Percentiles rank a stretch among this genome's conserved stretches.
Evolutionary conservation across 2,888 invertebrate genomes (phyloP).

Genomic region (Pseudoips prasinana): DNA sequence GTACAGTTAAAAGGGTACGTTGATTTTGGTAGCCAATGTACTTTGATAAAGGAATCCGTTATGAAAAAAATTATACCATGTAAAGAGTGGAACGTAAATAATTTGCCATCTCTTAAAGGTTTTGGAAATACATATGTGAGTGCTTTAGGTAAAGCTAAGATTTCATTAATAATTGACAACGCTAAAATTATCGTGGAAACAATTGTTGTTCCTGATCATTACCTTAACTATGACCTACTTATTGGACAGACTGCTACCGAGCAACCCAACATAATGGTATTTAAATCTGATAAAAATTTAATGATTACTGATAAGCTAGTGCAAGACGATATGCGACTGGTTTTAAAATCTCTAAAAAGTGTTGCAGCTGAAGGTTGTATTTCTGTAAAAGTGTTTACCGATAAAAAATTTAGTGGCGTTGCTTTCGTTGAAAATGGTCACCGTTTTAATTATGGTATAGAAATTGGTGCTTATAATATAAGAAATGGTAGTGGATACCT

Average conservation of each 20-base stretch:
- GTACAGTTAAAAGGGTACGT: neutral
- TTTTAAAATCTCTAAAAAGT: neutral
- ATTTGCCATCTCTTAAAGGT: neutral
- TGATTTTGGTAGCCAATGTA: conserved; percentile 3
- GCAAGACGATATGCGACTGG: neutral
- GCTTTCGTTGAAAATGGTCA: neutral
- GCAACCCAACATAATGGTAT: neutral
- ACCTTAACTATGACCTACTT: neutral
- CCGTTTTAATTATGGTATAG: neutral
- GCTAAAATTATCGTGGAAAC: neutral
- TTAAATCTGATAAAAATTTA: neutral
- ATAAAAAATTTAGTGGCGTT: no score
- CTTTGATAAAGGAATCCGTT: neutral
- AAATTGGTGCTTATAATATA: neutral
- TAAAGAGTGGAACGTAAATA: neutral
- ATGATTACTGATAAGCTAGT: neutral
- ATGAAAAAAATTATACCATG: neutral
- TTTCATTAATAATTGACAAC: conserved; percentile 1
- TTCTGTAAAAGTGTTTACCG: neutral
- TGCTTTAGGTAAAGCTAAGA: conserved; percentile 1
- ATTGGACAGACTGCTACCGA: conserved; percentile 6
- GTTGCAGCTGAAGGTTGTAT: neutral
- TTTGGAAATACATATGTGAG: conserved; percentile 3
- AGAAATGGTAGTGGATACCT: neutral
- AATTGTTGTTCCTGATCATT: neutral